phyloP scores from a whole-genome alignment of 2,113 vertebrate genomes.

The Sterna hirundo region DNA sequence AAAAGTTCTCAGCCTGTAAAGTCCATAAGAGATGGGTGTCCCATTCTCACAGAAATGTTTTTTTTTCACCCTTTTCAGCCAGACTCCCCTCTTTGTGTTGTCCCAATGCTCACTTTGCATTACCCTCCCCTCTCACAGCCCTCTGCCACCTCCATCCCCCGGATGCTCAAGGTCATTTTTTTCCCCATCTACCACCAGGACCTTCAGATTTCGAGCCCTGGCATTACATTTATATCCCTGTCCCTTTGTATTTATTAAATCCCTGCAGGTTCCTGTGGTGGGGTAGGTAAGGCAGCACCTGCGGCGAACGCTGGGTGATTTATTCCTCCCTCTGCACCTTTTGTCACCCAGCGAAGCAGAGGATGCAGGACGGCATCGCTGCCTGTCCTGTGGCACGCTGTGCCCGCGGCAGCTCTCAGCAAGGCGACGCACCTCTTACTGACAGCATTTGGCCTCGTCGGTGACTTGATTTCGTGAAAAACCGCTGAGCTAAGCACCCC shows the following conservation, averaged over 20 bases:
- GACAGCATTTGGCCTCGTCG: neutral
- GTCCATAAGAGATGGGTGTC: fast-evolving
- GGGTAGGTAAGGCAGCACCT: neutral
- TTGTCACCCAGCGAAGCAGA: fast-evolving
- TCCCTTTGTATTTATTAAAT: neutral
- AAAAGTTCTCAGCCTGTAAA: neutral
- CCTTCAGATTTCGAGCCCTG: neutral
- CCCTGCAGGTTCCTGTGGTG: fast-evolving
- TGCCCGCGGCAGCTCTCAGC: neutral
- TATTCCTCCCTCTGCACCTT: neutral
- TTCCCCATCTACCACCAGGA: fast-evolving
- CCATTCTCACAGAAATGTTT: fast-evolving
- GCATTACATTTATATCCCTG: neutral
- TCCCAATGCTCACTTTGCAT: neutral
- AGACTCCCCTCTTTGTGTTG: neutral
- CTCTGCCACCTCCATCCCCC: neutral
- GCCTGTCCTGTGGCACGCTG: fast-evolving
- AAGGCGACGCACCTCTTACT: neutral
- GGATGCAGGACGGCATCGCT: neutral
- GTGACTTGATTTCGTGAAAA: neutral
- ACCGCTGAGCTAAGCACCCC: neutral
- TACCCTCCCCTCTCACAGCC: neutral
- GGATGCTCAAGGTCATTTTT: fast-evolving
- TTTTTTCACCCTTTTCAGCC: neutral
- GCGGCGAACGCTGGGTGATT: fast-evolving